Evolutionary conservation across 2,113 vertebrate genomes (phyloP), one percentile per base, ranked within the genome.

Genomic region (Gopherus evgoodei): DNA sequence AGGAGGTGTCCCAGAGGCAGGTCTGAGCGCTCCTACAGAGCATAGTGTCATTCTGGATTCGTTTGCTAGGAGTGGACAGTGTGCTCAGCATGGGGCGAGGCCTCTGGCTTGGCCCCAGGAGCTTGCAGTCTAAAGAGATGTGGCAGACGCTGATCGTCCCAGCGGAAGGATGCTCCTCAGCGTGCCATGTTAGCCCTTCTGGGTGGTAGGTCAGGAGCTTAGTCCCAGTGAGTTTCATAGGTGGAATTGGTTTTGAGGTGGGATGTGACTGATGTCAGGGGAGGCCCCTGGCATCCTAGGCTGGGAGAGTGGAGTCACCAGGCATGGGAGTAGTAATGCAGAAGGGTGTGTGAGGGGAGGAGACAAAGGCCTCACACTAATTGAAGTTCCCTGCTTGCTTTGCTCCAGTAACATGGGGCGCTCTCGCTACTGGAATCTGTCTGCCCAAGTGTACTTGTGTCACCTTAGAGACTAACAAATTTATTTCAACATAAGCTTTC

Each of bases 311-410:
- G 42, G 29, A 11, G 31, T 5, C 50, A 19, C 5, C 25, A 6
- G 2, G n/a, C 13, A 27, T 42, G 19, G 72, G n/a, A 14, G 38
- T 35, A 53, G 53, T 24, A 38, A n/a, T 17, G 9, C 12, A 22
- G 16, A 17, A 56, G 49, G 9, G 16, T 3, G 10, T 54, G 81
- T 54, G 81, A 24, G 8, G 22, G 3, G 57, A 31, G 50, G 52
- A 78, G 38, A 31, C 8, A 9, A 17, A 25, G 2, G 8, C 44
- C 22, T 72, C 31, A 13, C 2, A 10, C 1, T 0, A 11, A 25
- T 17, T n/a, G 56, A 25, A 42, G 42, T 19, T 81, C 2, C 0
- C 57, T 13, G 1, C 0, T 24, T 42, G 21, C n/a, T 38, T 75
- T 75, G 10, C 22, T 12, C 69, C 9, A 24, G 22, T 24, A 19